These are phyloP conservation scores for Rhingia campestris DNA, from an alignment of 2,888 invertebrate genomes.

Conservation along the genomic window DNA sequence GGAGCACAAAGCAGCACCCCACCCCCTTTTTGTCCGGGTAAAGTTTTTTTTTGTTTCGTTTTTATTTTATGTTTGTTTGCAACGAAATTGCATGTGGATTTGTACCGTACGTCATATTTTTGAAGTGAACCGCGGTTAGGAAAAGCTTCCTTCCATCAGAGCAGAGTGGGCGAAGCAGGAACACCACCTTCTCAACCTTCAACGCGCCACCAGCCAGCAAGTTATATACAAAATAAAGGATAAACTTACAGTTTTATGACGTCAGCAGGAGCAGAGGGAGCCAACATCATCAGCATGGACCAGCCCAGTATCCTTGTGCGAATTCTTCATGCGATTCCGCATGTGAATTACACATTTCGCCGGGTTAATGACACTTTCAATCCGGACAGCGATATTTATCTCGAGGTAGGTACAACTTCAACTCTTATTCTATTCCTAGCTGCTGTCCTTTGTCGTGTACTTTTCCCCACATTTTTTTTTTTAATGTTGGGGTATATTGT, in stretches of 20 bases:
- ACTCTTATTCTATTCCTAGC: conserved; percentile 30
- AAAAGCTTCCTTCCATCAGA: conserved; percentile 39
- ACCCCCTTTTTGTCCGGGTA: conserved; percentile 19
- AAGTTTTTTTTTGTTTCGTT: neutral
- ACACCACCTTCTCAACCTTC: conserved; percentile 64
- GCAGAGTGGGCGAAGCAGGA: conserved; percentile 43
- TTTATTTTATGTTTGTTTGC: conserved; percentile 7
- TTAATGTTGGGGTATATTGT: conserved; percentile 13
- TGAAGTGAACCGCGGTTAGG: conserved; percentile 28
- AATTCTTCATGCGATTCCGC: conserved; percentile 94
- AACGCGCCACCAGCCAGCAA: conserved; percentile 45
- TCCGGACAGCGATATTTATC: conserved; percentile 93
- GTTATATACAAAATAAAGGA: conserved; percentile 68
- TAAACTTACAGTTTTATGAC: conserved; percentile 71
- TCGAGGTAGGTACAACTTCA: conserved; percentile 87
- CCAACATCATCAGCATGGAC: conserved; percentile 84
- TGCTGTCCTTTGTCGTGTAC: no score
- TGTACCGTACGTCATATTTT: conserved; percentile 17
- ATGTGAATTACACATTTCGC: conserved; percentile 94
- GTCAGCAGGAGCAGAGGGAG: conserved; percentile 61
- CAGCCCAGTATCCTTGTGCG: conserved; percentile 92
- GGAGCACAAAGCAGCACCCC: conserved; percentile 33
- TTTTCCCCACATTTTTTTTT: conserved; percentile 3
- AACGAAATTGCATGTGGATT: conserved; percentile 24
- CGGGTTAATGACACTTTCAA: conserved; percentile 95